Conservation (phyloP, 2,113 vertebrate genomes). For the Bettongia penicillata region DNA sequence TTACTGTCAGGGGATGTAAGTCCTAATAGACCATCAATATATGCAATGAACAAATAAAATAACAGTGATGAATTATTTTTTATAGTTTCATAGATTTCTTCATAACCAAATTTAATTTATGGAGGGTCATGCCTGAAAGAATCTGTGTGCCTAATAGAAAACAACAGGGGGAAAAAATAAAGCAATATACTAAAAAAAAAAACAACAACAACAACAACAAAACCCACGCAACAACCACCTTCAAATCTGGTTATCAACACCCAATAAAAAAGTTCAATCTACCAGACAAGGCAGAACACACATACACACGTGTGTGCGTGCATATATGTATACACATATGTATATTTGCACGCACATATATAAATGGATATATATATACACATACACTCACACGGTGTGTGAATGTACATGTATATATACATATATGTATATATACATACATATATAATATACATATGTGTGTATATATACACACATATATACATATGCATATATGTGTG, state of each 20-base stretch:
- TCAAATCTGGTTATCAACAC: background rate
- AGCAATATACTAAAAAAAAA: background rate
- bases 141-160: slow-evolving; percentile 4
- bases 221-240: background rate
- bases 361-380: no score
- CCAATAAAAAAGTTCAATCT: background rate
- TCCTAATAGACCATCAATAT: slow-evolving; percentile 13
- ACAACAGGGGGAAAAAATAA: background rate
- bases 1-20: background rate
- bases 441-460: no score
- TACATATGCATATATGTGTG: no score
- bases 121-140: slow-evolving; percentile 43
- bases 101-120: slow-evolving; percentile 56
- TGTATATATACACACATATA: no score
- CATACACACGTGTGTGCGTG: background rate
- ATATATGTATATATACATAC: no score
- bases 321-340: no score
- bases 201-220: no score
- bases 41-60: slow-evolving; percentile 30
- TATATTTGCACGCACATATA: no score
- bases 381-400: no score
- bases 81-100: background rate
- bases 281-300: background rate
- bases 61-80: slow-evolving; percentile 20
- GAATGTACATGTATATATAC: no score